Conservation (phyloP, 2,113 vertebrate genomes). For the Sinocyclocheilus anshuiensis region DNA sequence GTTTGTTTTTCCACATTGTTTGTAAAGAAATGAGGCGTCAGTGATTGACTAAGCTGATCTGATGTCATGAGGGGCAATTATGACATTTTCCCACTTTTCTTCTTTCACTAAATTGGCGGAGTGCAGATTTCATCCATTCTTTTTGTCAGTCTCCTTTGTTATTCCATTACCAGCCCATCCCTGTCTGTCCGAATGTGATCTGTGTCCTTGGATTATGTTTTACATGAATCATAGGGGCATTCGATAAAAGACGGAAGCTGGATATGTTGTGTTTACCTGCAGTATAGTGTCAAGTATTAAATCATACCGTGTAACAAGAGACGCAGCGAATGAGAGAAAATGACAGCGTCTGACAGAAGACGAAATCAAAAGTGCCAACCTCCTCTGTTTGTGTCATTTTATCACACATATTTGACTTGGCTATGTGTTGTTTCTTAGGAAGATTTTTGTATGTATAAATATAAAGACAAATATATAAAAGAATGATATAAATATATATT, state of each 20-base stretch:
- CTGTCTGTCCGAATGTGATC: slow-evolving; percentile 34
- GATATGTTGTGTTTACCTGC: slow-evolving; percentile 74
- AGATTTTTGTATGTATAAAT: slow-evolving; percentile 74
- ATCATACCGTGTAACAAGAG: slow-evolving; percentile 58
- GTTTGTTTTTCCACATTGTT: slow-evolving; percentile 16
- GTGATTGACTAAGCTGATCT: neutral
- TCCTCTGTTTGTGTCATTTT: slow-evolving; percentile 62
- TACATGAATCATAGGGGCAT: slow-evolving; percentile 17
- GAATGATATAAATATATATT: slow-evolving; percentile 71
- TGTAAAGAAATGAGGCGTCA: slow-evolving; percentile 2
- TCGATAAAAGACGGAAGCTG: slow-evolving; percentile 57
- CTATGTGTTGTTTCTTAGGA: slow-evolving; percentile 61
- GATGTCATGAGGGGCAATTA: neutral
- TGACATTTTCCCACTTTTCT: slow-evolving; percentile 32
- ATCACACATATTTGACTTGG: slow-evolving; percentile 54
- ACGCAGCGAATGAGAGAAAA: slow-evolving; percentile 10
- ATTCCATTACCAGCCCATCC: neutral
- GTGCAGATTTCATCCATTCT: slow-evolving; percentile 24
- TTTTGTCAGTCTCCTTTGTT: slow-evolving; percentile 5
- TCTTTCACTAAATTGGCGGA: slow-evolving; percentile 44
- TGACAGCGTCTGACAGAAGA: slow-evolving; percentile 27
- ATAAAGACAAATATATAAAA: slow-evolving; percentile 77
- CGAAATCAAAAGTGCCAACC: slow-evolving; percentile 74
- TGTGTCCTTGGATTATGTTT: slow-evolving; percentile 51
- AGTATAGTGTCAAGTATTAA: slow-evolving; percentile 76